Evolutionary conservation across 2,888 invertebrate species (phyloP), one percentile per base, ranked within the genome.

Genomic region (Patella depressa): DNA sequence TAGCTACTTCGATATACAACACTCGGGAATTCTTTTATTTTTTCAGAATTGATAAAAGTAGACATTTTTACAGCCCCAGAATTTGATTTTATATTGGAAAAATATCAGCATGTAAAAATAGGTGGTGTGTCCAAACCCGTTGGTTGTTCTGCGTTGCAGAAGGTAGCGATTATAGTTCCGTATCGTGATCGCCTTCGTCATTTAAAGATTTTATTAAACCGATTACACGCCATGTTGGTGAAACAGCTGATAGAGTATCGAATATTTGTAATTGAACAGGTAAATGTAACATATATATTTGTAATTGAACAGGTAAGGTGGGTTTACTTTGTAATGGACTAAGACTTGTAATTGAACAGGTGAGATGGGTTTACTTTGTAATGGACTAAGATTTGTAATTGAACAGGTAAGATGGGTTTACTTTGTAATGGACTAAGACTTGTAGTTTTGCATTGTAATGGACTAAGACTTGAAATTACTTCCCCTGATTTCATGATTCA

Each of bases 241-340:
- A 82, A 78, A 57, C 90, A 90, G 81, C 80, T 83, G 74, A 80
- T 87, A 3, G 79, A 85, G 53, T 90, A 89, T 76, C 83, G 82
- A 72, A 86, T 90, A 71, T 88, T 89, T 81, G 84, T 90, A 1
- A 79, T 89, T 57, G 90, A 90, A 81, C 90, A 90, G 87, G 89
- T 89, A 71, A 71, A 65, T 34, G 71, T 45, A 5, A 34, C 12
- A 2, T 11, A 12, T n/a, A 2, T 11, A 12, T n/a, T 45, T 65
- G 19, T 65, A 65, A n/a, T 65, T 19, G 19, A 65, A 19, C 65
- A 65, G 17, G 65, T 65, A 65, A 5, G 34, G 5, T 34, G 34
- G 34, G 34, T 34, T 34, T 34, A 34, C 12, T 14, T 71, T 34
- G 5, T n/a, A 34, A 7, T 24, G 24, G 24, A 24, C 24, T 71